Evolutionary conservation across 2,888 invertebrate species (phyloP).

Genomic region (Lasioglossum calceatum): DNA sequence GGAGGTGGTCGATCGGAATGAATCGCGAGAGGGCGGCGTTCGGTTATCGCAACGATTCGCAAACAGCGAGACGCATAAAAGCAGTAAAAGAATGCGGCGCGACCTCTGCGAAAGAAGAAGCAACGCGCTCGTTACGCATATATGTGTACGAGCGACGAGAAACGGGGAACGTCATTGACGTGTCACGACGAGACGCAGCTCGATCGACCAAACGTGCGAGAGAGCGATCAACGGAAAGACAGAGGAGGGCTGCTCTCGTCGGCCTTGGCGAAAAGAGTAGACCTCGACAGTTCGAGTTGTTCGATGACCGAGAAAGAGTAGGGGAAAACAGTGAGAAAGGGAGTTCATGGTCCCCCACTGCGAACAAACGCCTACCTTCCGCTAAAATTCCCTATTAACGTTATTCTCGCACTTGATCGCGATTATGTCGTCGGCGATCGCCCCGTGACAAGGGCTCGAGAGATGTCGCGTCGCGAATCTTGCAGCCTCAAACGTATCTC

Average conservation of each 20-base stretch:
- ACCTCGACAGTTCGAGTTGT: conserved; percentile 46
- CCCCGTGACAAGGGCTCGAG: not conserved
- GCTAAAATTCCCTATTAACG: conserved; percentile 42
- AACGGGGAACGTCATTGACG: conserved; percentile 12
- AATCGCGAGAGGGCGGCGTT: conserved; percentile 37
- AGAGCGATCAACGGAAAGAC: conserved; percentile 28
- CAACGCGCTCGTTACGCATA: conserved; percentile 57
- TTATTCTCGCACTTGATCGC: conserved; percentile 20
- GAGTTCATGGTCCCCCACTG: conserved; percentile 44
- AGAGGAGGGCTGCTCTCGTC: conserved; percentile 31
- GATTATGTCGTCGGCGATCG: conserved; percentile 26
- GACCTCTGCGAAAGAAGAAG: conserved; percentile 39
- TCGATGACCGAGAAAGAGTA: conserved; percentile 65
- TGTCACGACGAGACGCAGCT: conserved; percentile 21
- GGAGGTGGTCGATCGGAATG: conserved; percentile 32
- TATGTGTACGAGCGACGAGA: conserved; percentile 32
- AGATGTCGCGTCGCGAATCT: not conserved
- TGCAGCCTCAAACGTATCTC: not conserved
- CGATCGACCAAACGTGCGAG: not conserved
- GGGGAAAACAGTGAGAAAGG: conserved; percentile 36
- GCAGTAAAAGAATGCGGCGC: conserved; percentile 44
- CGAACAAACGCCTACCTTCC: conserved; percentile 34
- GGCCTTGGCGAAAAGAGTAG: conserved; percentile 66
- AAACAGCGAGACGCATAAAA: conserved; percentile 28
- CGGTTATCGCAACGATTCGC: not conserved